These are phyloP conservation scores for Gerris buenoi DNA, from an alignment of 1,140 invertebrate species.

Conservation along the genomic window DNA sequence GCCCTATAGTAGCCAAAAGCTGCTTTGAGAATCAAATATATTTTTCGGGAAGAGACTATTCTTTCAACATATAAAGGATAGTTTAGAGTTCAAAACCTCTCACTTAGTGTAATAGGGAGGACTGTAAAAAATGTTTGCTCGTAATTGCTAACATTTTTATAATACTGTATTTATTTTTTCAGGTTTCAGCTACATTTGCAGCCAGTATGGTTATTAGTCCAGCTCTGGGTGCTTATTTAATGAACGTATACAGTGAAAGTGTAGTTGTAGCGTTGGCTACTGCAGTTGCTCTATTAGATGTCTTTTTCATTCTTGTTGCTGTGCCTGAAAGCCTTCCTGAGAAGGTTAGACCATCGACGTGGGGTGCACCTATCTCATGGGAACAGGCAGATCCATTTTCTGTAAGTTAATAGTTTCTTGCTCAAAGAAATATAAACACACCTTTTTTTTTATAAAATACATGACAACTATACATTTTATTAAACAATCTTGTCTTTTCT, in stretches of 20 bases:
- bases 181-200: slow-evolving; percentile 94
- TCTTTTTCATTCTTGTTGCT: slow-evolving; percentile 94
- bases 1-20: too few relatives aligned
- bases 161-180: slow-evolving; percentile 14
- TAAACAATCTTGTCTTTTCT: too few relatives aligned
- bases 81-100: too few relatives aligned
- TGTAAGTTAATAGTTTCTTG: slow-evolving; percentile 34
- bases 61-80: too few relatives aligned
- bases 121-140: not conserved
- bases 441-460: too few relatives aligned
- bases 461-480: too few relatives aligned
- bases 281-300: slow-evolving; percentile 84
- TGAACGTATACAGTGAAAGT: slow-evolving; percentile 76
- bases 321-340: slow-evolving; percentile 96
- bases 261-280: slow-evolving; percentile 93
- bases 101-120: not conserved
- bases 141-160: not conserved
- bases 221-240: slow-evolving; percentile 85
- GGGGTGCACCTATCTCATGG: slow-evolving; percentile 75
- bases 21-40: too few relatives aligned
- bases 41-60: too few relatives aligned
- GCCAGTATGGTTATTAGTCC: slow-evolving; percentile 96
- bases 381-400: slow-evolving; percentile 97
- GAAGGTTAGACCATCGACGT: slow-evolving; percentile 62
- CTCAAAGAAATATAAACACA: too few relatives aligned